These are phyloP conservation scores for Melopsittacus undulatus DNA, from an alignment of 2,797 vertebrate species.

Conservation along the genomic window DNA sequence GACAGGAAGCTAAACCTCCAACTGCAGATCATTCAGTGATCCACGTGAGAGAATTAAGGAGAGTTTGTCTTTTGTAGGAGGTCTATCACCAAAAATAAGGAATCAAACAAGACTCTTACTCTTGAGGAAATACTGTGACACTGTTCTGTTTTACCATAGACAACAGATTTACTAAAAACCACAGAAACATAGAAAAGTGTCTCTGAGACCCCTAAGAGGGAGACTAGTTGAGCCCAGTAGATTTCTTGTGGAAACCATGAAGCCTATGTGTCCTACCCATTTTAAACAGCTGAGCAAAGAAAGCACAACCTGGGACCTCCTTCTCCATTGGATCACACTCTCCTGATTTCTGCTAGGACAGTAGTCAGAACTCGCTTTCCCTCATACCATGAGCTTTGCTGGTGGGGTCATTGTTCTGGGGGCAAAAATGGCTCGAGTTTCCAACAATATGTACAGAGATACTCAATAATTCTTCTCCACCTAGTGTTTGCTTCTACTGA, in stretches of 20 bases:
- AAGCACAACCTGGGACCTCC: background rate
- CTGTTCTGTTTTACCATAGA: background rate
- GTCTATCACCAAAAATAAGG: background rate
- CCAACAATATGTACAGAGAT: rapidly evolving
- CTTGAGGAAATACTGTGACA: background rate
- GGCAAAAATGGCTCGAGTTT: background rate
- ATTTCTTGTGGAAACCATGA: background rate
- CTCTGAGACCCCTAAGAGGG: background rate
- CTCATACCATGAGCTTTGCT: rapidly evolving
- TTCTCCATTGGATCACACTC: background rate
- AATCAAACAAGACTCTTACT: background rate
- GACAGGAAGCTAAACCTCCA: background rate
- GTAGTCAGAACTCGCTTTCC: background rate
- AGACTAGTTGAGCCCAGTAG: background rate
- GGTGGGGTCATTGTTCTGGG: rapidly evolving
- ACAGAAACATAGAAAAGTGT: background rate
- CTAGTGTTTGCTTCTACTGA: background rate
- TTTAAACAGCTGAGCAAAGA: background rate
- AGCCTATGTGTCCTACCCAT: rapidly evolving
- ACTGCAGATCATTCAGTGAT: background rate
- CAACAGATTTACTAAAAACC: background rate
- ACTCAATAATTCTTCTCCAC: background rate
- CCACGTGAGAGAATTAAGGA: background rate
- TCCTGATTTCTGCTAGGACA: background rate
- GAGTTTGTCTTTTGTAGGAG: background rate